Percentiles rank a stretch among this genome's conserved stretches.
Evolutionary conservation across 2,113 vertebrate species (phyloP).

Genomic region (Laterallus jamaicensis): DNA sequence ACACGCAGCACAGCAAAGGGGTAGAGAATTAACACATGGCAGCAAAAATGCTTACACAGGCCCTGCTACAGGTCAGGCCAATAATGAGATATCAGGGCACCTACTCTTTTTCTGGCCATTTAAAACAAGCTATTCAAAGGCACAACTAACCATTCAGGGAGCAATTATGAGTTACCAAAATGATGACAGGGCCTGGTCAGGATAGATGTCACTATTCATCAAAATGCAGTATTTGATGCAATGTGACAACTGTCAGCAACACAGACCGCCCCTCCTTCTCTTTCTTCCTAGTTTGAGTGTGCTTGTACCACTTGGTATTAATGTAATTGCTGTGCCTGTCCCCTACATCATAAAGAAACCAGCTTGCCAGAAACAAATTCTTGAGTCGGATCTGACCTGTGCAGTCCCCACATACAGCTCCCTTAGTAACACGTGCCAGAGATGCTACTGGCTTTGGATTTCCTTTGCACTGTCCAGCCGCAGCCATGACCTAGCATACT

Average conservation of each 20-base stretch:
- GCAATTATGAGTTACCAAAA: fast-evolving
- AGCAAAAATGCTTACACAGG: not conserved
- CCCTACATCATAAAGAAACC: not conserved
- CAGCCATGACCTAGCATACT: not conserved
- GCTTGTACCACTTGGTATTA: fast-evolving
- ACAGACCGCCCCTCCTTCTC: not conserved
- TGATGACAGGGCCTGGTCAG: not conserved
- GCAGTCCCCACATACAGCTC: not conserved
- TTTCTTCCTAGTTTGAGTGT: not conserved
- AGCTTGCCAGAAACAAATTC: not conserved
- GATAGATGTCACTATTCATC: fast-evolving
- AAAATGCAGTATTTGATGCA: not conserved
- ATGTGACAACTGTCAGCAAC: fast-evolving
- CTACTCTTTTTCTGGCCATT: not conserved
- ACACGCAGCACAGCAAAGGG: not conserved
- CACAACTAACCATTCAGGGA: not conserved
- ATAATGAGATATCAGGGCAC: not conserved
- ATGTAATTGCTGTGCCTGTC: not conserved
- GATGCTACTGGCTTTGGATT: not conserved
- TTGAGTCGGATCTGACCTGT: not conserved
- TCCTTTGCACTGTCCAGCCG: not conserved
- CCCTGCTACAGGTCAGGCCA: not conserved
- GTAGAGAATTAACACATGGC: not conserved
- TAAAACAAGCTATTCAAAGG: not conserved
- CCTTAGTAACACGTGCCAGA: not conserved